Conservation (phyloP, 92 coral and sea anemone genomes). For the Siderastrea radians region DNA sequence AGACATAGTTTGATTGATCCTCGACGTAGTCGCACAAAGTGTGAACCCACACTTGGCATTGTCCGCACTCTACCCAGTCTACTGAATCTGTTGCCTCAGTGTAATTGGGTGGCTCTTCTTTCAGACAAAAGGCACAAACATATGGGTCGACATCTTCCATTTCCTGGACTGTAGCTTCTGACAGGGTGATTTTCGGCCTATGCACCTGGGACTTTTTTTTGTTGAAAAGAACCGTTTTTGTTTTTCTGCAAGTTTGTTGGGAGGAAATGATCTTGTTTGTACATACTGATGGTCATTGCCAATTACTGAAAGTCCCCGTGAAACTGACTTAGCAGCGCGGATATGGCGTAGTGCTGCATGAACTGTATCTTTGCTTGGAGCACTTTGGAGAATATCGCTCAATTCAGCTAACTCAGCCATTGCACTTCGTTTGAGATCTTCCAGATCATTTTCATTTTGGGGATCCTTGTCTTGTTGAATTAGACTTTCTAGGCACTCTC, state of each 20-base stretch:
- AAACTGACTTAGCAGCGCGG: conserved; percentile 35
- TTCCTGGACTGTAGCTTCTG: conserved; percentile 14
- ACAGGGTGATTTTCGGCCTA: not conserved
- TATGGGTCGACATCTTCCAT: not conserved
- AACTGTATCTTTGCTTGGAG: conserved; percentile 29
- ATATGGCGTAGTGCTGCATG: conserved; percentile 20
- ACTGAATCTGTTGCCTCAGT: not conserved
- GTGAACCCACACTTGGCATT: conserved; percentile 33
- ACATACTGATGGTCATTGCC: conserved; percentile 41
- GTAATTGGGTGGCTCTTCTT: conserved; percentile 16
- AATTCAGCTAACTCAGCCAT: no score
- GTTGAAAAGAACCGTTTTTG: conserved; percentile 35
- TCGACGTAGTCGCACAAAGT: conserved; percentile 29
- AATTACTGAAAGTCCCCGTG: conserved; percentile 26
- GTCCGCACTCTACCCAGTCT: conserved; percentile 35
- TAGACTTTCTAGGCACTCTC: no score
- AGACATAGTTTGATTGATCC: conserved; percentile 23
- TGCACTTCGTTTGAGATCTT: no score
- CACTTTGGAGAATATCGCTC: not conserved
- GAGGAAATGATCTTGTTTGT: conserved; percentile 3
- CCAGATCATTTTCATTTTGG: no score
- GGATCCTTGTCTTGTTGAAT: no score
- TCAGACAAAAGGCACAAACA: conserved; percentile 30
- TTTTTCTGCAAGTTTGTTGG: conserved; percentile 24
- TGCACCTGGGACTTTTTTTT: not conserved